Evolutionary conservation across 2,797 vertebrate genomes (phyloP).

Genomic region (Falco berigora): DNA sequence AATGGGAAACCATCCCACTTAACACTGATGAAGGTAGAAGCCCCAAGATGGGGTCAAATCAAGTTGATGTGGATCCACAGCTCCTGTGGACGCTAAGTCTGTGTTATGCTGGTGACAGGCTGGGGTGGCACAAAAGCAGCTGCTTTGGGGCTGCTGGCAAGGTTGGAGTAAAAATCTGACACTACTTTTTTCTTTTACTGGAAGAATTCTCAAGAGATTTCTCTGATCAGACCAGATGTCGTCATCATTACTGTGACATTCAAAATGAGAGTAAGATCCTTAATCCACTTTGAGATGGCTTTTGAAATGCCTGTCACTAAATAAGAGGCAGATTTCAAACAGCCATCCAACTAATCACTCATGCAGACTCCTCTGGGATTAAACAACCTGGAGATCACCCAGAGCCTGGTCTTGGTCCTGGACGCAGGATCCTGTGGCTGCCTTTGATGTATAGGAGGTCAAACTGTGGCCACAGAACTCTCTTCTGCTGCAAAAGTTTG

Average conservation of each 20-base stretch:
- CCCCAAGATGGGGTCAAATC: not conserved
- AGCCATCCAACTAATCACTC: not conserved
- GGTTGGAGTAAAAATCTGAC: not conserved
- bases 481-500: not conserved
- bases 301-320: not conserved
- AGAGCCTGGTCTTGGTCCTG: not conserved
- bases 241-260: not conserved
- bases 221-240: not conserved
- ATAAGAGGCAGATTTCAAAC: not conserved
- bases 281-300: not conserved
- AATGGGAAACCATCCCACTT: not conserved
- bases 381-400: not conserved
- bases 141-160: not conserved
- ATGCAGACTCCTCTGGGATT: not conserved
- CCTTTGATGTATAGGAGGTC: not conserved
- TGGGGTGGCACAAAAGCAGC: not conserved
- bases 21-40: fast-evolving
- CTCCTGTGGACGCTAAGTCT: not conserved
- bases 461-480: not conserved
- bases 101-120: not conserved
- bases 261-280: not conserved
- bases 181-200: not conserved
- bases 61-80: not conserved
- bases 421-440: not conserved
- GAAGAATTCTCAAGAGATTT: not conserved